phyloP scores from a whole-genome alignment of 2,888 invertebrate genomes.

The Pseudoips prasinana region DNA sequence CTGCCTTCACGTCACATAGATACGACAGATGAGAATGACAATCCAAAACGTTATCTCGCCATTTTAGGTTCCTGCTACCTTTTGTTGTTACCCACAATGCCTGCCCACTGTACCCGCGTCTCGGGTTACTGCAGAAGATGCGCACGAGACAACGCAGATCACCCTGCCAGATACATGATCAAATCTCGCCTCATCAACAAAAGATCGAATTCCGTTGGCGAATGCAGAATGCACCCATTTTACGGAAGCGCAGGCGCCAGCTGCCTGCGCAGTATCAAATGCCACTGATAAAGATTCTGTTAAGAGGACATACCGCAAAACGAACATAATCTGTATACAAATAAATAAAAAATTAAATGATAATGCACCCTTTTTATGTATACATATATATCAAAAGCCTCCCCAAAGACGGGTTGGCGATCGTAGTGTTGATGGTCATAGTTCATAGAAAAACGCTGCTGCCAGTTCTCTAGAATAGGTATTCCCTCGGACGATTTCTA shows the following conservation, averaged over 20 bases:
- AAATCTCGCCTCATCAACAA: slow-evolving; percentile 74
- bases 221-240: slow-evolving; percentile 59
- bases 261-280: slow-evolving; percentile 69
- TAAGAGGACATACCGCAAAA: too few relatives aligned
- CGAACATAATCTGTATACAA: too few relatives aligned
- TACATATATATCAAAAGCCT: too few relatives aligned
- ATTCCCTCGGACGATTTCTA: too few relatives aligned
- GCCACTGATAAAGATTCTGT: slow-evolving; percentile 52
- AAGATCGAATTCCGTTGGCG: slow-evolving; percentile 63
- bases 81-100: slow-evolving; percentile 70
- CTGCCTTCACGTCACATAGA: too few relatives aligned
- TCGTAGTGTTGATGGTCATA: too few relatives aligned
- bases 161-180: slow-evolving; percentile 56
- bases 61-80: slow-evolving; percentile 52
- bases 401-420: too few relatives aligned
- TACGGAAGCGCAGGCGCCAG: slow-evolving; percentile 78
- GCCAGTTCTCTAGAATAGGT: too few relatives aligned
- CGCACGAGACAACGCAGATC: slow-evolving; percentile 71
- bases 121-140: slow-evolving; percentile 58
- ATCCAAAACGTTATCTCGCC: slow-evolving; percentile 42
- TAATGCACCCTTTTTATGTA: too few relatives aligned
- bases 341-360: too few relatives aligned
- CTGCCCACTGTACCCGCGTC: slow-evolving; percentile 36
- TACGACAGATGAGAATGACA: slow-evolving; percentile 32
- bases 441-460: too few relatives aligned